Evolutionary conservation across 2,113 vertebrate species (phyloP), one percentile per base, ranked within the genome.

Genomic region (Hippocampus mohnikei): DNA sequence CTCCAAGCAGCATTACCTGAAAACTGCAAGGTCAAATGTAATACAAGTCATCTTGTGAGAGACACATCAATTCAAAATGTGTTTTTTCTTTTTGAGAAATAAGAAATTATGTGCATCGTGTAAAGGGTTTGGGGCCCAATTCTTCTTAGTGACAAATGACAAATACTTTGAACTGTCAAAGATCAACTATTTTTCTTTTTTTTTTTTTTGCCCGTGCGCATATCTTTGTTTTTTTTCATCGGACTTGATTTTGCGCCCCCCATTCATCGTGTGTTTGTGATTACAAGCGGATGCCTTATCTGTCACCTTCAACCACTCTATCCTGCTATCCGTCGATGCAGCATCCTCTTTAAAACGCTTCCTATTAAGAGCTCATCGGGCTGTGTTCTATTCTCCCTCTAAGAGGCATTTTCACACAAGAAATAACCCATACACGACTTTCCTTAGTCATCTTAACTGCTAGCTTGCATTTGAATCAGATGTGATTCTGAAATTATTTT

Each of bases 281-380:
- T 67, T 83, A 73, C 78, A 67, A 59, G 71, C 73, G 75, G 76
- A 81, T 5, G 15, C 2, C 5, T 50, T 50, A 50, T 48, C 46
- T 20, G 52, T 55, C 52, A 55, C 21, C 52, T 55, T 55, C 65
- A 56, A 81, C 82, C 79, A 71, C 69, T 73, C 77, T 75, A 70
- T 40, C 75, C 83, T 78, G 77, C 84, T 83, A 81, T 78, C 81
- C 69, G 75, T 72, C 79, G 78, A 78, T 75, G 71, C 75, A 75
- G 72, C 66, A 58, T 76, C 79, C 78, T 62, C 80, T 81, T 72
- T 20, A 27, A 60, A 83, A 73, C 78, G 72, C 61, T 80, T 81
- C 71, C 33, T 37, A 81, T 84, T 87, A 70, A 83, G 74, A 84
- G 72, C 70, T 58, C 70, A 71, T 80, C 66, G 67, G 71, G 58